These are phyloP conservation scores for Hypselothyrea guttata DNA, from an alignment of 2,888 invertebrate genomes.

Conservation along the genomic window DNA sequence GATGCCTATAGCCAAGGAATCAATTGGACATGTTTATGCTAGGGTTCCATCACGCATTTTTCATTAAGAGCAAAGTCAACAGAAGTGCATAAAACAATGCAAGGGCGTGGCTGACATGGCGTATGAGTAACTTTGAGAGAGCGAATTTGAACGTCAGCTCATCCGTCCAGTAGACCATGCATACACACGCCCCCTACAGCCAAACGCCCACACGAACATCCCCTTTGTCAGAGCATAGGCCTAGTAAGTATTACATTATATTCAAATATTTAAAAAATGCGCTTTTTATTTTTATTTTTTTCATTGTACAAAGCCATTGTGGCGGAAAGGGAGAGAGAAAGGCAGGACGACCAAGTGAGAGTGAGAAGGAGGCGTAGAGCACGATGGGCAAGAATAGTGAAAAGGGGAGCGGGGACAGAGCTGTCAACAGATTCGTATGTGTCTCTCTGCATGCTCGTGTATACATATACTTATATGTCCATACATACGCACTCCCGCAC, in stretches of 20 bases:
- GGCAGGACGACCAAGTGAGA: not conserved
- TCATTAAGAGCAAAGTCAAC: conserved; percentile 60
- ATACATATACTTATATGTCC: conserved; percentile 3
- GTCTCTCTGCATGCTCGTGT: conserved; percentile 6
- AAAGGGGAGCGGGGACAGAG: conserved; percentile 2
- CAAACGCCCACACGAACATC: not conserved
- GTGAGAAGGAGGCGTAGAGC: conserved; percentile 1
- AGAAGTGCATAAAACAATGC: conserved; percentile 20
- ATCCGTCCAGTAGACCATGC: not conserved
- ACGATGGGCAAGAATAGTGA: not conserved
- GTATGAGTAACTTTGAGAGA: conserved; percentile 36
- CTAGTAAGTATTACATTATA: conserved; percentile 67
- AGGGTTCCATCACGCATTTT: conserved; percentile 60
- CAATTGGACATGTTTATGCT: conserved; percentile 66
- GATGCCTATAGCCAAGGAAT: conserved; percentile 38
- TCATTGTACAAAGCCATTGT: conserved; percentile 1
- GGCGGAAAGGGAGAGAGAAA: not conserved
- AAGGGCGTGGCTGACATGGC: conserved; percentile 37
- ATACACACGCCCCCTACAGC: not conserved
- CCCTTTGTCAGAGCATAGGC: conserved; percentile 17
- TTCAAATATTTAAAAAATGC: conserved; percentile 61
- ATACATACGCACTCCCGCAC: not conserved
- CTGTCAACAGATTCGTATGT: conserved; percentile 24
- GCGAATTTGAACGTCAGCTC: conserved; percentile 6
- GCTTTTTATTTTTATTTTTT: conserved; percentile 25